A percentile compares a stretch with the other conserved stretches of the same genome.
Conservation (phyloP, 2,113 vertebrate genomes). For the Anarrhichthys ocellatus region DNA sequence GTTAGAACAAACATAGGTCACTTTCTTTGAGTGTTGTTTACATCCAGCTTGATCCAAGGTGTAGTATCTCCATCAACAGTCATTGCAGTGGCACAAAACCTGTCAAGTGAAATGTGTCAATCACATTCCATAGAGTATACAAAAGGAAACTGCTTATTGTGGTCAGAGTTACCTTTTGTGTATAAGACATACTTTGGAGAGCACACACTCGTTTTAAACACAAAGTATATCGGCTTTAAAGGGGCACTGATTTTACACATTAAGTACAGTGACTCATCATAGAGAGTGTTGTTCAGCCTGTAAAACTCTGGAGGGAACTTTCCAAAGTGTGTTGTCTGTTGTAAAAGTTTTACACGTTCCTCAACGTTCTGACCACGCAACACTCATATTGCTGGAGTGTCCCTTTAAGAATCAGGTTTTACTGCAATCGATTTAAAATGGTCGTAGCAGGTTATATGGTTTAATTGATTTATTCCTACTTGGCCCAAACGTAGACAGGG, state of each 20-base stretch:
- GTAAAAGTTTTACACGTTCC: not conserved
- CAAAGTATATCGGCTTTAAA: not conserved
- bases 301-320: not conserved
- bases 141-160: not conserved
- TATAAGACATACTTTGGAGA: not conserved
- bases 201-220: not conserved
- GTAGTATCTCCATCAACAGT: not conserved
- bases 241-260: not conserved
- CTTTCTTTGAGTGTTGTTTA: not conserved
- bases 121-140: not conserved
- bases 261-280: not conserved
- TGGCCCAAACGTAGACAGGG: not conserved
- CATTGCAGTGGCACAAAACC: not conserved
- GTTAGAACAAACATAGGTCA: not conserved
- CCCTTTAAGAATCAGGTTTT: conserved; percentile 2
- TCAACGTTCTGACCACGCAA: not conserved
- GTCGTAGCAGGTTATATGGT: not conserved
- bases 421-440: not conserved
- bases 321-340: not conserved
- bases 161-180: not conserved
- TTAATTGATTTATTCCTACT: not conserved
- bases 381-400: not conserved
- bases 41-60: not conserved
- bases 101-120: not conserved
- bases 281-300: not conserved